Evolutionary conservation across 2,113 vertebrate genomes (phyloP).

Genomic region (Bufo bufo): DNA sequence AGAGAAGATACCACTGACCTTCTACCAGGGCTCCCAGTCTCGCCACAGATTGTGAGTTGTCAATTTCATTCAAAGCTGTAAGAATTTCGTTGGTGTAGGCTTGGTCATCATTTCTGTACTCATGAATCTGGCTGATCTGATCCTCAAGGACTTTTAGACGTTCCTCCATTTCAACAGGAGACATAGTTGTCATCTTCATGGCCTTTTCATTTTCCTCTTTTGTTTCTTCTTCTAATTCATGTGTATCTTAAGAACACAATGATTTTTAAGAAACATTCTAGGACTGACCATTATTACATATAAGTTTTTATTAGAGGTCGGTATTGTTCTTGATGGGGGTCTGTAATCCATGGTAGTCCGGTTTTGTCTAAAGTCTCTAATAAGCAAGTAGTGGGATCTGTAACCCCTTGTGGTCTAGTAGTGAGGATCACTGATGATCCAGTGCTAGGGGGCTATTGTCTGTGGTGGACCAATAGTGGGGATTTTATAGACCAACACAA

Average conservation of each 20-base stretch:
- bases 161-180: background rate
- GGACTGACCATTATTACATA: background rate
- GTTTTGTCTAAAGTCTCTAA: background rate
- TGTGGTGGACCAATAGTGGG: background rate
- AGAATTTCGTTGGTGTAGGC: rapidly evolving
- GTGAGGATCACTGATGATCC: background rate
- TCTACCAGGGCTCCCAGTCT: too few relatives aligned
- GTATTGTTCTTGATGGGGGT: too few relatives aligned
- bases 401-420: background rate
- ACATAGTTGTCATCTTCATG: background rate
- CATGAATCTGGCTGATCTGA: background rate
- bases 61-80: background rate
- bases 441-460: background rate
- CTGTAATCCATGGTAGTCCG: background rate
- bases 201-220: background rate
- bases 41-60: too few relatives aligned
- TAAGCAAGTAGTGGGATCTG: background rate
- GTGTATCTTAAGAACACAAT: background rate
- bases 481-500: background rate
- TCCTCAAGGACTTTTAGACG: background rate
- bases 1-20: too few relatives aligned
- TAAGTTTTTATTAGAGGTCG: too few relatives aligned
- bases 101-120: background rate
- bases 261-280: background rate
- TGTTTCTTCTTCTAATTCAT: background rate